Evolutionary conservation across 2,113 vertebrate species (phyloP), one percentile per base, ranked within the genome.

Genomic region (Pedionomus torquatus): DNA sequence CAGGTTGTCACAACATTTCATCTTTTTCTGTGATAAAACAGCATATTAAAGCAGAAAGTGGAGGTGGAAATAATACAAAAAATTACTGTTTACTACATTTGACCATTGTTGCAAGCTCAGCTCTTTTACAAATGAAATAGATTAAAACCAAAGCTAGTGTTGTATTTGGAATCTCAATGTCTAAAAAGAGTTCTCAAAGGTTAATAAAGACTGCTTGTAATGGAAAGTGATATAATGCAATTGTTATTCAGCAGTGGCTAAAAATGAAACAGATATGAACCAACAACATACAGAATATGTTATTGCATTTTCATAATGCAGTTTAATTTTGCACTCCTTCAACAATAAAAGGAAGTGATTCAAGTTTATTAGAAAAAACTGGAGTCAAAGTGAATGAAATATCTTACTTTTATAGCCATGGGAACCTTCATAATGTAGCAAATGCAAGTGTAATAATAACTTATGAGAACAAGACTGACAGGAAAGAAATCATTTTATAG

Each of bases 271-370:
- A 78, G 61, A 89, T 87, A 89, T 65, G 37, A 95, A 77, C 63
- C 87, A 85, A 54, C 85, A 95, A 75, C 13, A 83, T 61, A 52
- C 15, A 55, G 35, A 54, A 20, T 79, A 68, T n/a, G 24, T 78
- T 95, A 94, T 58, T 94, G 10, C 48, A 87, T 95, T 97, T 96
- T 95, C 94, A 92, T 93, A 96, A 96, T 60, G 65, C 19, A 66
- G 63, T 93, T 95, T 94, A 95, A 96, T 97, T 97, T 97, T 94
- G 24, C 44, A 87, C 23, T 82, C 60, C 77, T 96, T 94, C 89
- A 94, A 93, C 69, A 95, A 89, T 91, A 89, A 80, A 93, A 93
- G 41, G 81, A 90, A 82, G 61, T 77, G 61, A 91, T 93, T 95
- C 63, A 92, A 83, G 48, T 92, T 93, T 93, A 97, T 93, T 89